Evolutionary conservation across 2,888 invertebrate genomes (phyloP), one percentile per base, ranked within the genome.

Genomic region (Stegophylla sp.): DNA sequence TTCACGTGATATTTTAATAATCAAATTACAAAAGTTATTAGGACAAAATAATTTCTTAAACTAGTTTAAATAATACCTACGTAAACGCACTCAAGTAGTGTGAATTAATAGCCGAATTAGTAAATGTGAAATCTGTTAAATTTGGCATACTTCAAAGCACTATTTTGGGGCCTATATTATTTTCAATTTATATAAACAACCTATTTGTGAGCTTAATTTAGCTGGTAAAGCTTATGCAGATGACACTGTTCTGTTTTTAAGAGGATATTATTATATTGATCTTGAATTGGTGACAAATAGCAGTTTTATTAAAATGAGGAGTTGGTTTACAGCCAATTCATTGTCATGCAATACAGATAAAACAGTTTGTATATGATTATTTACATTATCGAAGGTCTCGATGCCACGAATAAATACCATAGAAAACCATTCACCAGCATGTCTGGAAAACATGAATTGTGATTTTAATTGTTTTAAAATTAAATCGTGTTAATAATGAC

Each of bases 331-430:
- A 17, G 2, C 20, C 9, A 48, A 67, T 17, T 67, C 9, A 13
- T 64, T 43, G 43, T 64, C 20, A 26, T 67, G 26, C 2, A 17
- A 45, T 48, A 26, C 26, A 67, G 23, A 48, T 26, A 45, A 67
- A 67, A 48, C 66, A 15, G 26, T 67, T 43, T 66, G 41, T 67
- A 69, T 67, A 69, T 51, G 23, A 43, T 17, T 67, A n/a, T 56
- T 56, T 56, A 3, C 56, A 56, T 56, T 56, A 56, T 56, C 20
- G 1, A 56, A 56, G 56, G 56, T 9, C 20, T 56, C 20, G 20
- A 56, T 56, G 56, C 1, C 20, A 56, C 20, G 1, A 56, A 56
- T 56, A 9, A 7, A 23, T 56, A 20, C 4, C 5, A 20, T 56
- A 56, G 23, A 66, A 66, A 66, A 66, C 20, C 43, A 66, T 0